Percentiles rank a stretch among this genome's conserved stretches.
These are phyloP conservation scores for Clusia tigrina DNA, from an alignment of 2,888 invertebrate species.

Conservation along the genomic window DNA sequence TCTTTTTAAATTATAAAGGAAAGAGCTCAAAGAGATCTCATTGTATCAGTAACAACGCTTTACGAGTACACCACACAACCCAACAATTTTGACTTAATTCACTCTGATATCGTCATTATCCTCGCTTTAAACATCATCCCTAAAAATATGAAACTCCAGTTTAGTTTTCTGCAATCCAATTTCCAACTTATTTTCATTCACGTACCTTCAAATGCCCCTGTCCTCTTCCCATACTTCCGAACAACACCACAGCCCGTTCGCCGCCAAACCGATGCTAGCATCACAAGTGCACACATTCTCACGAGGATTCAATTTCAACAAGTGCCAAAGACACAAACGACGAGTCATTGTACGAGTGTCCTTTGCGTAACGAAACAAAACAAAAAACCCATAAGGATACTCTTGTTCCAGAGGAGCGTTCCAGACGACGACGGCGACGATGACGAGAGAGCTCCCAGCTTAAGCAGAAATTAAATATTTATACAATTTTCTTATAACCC, in stretches of 20 bases:
- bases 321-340: constrained; percentile 39
- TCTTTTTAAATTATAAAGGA: too few species aligned
- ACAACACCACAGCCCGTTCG: constrained; percentile 8
- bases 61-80: too few species aligned
- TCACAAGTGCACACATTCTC: constrained; percentile 58
- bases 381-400: constrained; percentile 12
- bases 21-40: too few species aligned
- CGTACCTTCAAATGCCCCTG: too few species aligned
- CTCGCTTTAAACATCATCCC: too few species aligned
- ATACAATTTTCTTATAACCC: constrained; percentile 32
- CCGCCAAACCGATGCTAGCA: neutral
- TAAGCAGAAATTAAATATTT: constrained; percentile 38
- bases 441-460: constrained; percentile 8
- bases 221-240: constrained; percentile 3
- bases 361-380: constrained; percentile 21
- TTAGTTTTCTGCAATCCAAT: too few species aligned
- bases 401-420: neutral
- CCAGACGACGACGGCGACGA: neutral
- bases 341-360: constrained; percentile 12
- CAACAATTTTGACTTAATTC: too few species aligned
- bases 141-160: too few species aligned
- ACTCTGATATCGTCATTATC: too few species aligned
- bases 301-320: constrained; percentile 61
- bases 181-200: too few species aligned
- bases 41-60: too few species aligned